These are phyloP conservation scores for Leuciscus waleckii DNA, from an alignment of 2,797 vertebrate species.

Conservation along the genomic window DNA sequence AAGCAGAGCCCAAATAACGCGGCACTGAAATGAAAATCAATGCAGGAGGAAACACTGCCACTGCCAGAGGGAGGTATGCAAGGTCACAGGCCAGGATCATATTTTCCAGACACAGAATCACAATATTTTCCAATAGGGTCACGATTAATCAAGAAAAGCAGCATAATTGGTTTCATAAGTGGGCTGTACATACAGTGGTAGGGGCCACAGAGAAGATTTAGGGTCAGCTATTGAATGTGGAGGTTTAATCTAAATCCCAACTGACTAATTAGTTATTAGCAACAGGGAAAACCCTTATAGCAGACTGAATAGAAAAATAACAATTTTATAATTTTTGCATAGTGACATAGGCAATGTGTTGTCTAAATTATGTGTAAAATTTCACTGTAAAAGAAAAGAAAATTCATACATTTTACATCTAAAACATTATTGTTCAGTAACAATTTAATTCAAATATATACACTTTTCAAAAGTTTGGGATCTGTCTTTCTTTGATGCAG, in stretches of 20 bases:
- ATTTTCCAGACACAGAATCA: conserved; percentile 47
- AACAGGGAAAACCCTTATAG: not conserved
- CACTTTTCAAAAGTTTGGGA: not conserved
- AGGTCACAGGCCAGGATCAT: conserved; percentile 70
- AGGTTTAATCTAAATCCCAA: not conserved
- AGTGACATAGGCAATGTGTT: no score
- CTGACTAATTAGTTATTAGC: not conserved
- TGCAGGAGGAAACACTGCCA: conserved; percentile 73
- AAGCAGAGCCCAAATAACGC: conserved; percentile 75
- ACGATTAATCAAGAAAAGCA: conserved; percentile 2
- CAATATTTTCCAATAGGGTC: conserved; percentile 5
- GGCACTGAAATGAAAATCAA: conserved; percentile 78
- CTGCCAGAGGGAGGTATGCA: conserved; percentile 74
- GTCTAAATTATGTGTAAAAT: not conserved
- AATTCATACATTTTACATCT: not conserved
- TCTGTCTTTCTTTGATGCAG: not conserved
- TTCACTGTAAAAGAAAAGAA: not conserved
- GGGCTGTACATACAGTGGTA: not conserved
- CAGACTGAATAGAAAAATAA: not conserved
- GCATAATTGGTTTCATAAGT: conserved; percentile 2
- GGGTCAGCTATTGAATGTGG: not conserved
- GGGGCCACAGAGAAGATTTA: not conserved
- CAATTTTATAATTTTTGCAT: not conserved
- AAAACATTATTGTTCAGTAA: not conserved
- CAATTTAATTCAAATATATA: not conserved